Evolutionary conservation across 2,888 invertebrate species (phyloP).

Genomic region (Acleris laterana): DNA sequence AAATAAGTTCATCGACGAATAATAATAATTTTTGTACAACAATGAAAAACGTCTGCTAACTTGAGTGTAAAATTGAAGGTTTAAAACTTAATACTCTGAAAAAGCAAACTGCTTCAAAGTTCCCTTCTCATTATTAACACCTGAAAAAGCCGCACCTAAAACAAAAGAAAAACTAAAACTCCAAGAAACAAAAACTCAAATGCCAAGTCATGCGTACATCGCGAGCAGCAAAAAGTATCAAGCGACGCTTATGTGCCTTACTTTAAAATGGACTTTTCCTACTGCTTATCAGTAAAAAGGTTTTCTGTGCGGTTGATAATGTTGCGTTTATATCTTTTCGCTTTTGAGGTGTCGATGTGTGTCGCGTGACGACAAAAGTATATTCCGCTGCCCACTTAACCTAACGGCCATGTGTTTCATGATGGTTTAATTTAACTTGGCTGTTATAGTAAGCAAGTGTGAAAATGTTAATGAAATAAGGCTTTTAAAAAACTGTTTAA

Average conservation of each 20-base stretch:
- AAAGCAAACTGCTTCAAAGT: neutral
- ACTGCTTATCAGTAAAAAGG: neutral
- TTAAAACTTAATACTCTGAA: neutral
- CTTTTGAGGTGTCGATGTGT: constrained; percentile 36
- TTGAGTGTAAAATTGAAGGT: too few relatives aligned
- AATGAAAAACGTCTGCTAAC: too few relatives aligned
- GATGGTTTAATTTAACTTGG: constrained; percentile 69
- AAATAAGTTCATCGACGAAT: too few relatives aligned
- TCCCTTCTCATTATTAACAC: constrained; percentile 4
- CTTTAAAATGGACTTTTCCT: neutral
- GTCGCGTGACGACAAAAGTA: constrained; percentile 70
- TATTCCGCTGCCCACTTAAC: constrained; percentile 67
- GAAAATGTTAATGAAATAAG: neutral
- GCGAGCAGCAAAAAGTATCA: constrained; percentile 4
- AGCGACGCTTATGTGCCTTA: neutral
- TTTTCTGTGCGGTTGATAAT: constrained; percentile 5
- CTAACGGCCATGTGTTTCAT: constrained; percentile 65
- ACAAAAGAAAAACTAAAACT: constrained; percentile 12
- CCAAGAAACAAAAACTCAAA: constrained; percentile 21
- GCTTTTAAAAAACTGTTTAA: neutral
- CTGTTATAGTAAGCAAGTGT: constrained; percentile 52
- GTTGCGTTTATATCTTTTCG: constrained; percentile 6
- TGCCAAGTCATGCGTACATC: constrained; percentile 18
- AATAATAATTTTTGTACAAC: too few relatives aligned
- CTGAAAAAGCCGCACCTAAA: neutral